Conservation (phyloP, 1,140 invertebrate species). For the Thrips palmi region DNA sequence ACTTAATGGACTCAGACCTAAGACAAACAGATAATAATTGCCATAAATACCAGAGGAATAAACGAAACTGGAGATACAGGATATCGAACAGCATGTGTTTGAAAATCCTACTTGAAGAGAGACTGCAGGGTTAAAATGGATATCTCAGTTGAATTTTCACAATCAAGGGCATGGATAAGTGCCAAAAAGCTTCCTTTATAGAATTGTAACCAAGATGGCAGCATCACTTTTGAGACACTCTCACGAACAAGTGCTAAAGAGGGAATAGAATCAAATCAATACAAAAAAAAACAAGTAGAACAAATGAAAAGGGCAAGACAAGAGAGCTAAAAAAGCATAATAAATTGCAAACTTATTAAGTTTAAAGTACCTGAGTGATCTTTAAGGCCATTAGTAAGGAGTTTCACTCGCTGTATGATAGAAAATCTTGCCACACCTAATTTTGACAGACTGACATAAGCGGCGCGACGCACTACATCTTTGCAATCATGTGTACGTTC, state of each 20-base stretch:
- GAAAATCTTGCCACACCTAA: constrained; percentile 42
- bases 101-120: not conserved
- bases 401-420: constrained; percentile 42
- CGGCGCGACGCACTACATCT: constrained; percentile 49
- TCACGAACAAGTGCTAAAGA: constrained; percentile 20
- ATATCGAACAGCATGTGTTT: not conserved
- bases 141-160: constrained; percentile 30
- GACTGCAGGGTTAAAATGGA: constrained; percentile 13
- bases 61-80: not conserved
- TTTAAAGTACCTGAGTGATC: constrained; percentile 31
- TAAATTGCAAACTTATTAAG: not conserved
- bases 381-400: constrained; percentile 43
- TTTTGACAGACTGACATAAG: constrained; percentile 51
- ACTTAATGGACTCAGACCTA: too few relatives aligned
- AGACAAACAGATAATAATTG: constrained; percentile 1
- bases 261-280: too few relatives aligned
- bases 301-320: too few relatives aligned
- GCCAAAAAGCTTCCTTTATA: constrained; percentile 37
- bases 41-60: not conserved
- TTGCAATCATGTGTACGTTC: constrained; percentile 53
- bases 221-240: constrained; percentile 27
- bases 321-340: too few relatives aligned
- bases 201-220: constrained; percentile 43
- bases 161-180: constrained; percentile 38
- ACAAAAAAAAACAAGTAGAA: too few relatives aligned